Evolutionary conservation across 2,113 vertebrate species (phyloP), one percentile per base, ranked within the genome.

Genomic region (Chionis minor): DNA sequence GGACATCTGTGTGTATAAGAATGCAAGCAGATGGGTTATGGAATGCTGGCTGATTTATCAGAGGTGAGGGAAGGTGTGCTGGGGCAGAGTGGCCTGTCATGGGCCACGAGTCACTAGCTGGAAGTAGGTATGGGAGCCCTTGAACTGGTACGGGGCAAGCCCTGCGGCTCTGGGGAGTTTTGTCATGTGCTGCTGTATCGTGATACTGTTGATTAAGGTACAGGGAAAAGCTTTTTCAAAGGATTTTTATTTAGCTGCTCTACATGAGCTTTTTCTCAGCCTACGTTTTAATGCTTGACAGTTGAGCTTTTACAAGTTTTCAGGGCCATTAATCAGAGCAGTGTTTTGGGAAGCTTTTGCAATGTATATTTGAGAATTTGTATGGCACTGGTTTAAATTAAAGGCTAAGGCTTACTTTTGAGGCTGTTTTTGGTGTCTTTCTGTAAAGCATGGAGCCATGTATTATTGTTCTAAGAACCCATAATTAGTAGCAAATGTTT

Each of bases 401-500:
- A 89, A 93, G 75, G 56, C 61, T 61, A 30, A 71, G 52, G 35
- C 52, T 93, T 35, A 47, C 65, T 84, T 92, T 56, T 84, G 86
- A 91, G 92, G 77, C 81, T 83, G 66, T 65, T 81, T 86, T 79
- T 90, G 80, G 94, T 61, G 56, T 79, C 82, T 59, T 49, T 89
- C 69, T 3, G 58, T 78, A 38, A 35, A 92, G 40, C 61, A 47
- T n/a, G 35, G 92, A 91, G 61, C 44, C 0, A 0, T 75, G 56
- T 56, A 21, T 75, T 91, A 78, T 84, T 90, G 62, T 95, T 94
- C 80, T 96, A 69, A 75, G 77, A 87, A 75, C 40, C 23, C 66
- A 40, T 92, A 95, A 96, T 96, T 92, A 89, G 91, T 61, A 92
- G 69, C 92, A 96, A 97, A 96, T 96, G 88, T 94, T 94, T 97